phyloP scores from a whole-genome alignment of 2,113 vertebrate genomes.

The Salvelinus namaycush region DNA sequence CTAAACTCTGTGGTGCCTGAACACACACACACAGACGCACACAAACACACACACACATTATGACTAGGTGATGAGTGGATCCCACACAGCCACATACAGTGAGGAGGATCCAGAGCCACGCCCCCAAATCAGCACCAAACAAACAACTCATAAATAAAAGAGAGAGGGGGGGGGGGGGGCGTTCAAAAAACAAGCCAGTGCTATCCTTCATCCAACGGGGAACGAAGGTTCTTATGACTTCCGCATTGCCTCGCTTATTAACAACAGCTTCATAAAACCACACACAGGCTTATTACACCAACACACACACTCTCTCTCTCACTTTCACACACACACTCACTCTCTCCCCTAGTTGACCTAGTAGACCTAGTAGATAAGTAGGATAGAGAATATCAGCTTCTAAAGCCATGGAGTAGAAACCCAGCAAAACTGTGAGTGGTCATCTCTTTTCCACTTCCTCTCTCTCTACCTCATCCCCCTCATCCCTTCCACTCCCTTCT shows the following conservation, averaged over 20 bases:
- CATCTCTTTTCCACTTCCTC: too few relatives aligned
- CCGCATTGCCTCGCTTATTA: constrained; percentile 48
- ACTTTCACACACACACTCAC: neutral
- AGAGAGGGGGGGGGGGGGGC: neutral
- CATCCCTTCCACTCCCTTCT: neutral
- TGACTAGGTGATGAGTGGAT: neutral
- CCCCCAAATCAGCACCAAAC: constrained; percentile 47
- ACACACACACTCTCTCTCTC: constrained; percentile 6
- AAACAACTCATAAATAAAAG: neutral
- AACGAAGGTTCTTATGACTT: constrained; percentile 51
- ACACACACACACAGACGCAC: neutral
- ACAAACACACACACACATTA: constrained; percentile 2
- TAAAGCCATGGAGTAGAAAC: too few relatives aligned
- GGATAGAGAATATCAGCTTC: too few relatives aligned
- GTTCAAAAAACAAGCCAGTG: neutral
- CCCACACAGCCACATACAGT: constrained; percentile 4
- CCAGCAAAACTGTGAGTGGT: too few relatives aligned
- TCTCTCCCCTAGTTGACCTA: too few relatives aligned
- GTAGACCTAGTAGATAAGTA: too few relatives aligned
- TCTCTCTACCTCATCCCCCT: neutral
- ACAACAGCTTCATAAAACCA: constrained; percentile 29
- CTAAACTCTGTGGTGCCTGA: neutral
- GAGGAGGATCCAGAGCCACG: constrained; percentile 31
- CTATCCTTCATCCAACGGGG: constrained; percentile 11
- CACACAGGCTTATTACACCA: neutral